Percentiles rank a stretch among this genome's conserved stretches.
Evolutionary conservation across 2,888 invertebrate species (phyloP).

Genomic region (Drosophila percnosoma): DNA sequence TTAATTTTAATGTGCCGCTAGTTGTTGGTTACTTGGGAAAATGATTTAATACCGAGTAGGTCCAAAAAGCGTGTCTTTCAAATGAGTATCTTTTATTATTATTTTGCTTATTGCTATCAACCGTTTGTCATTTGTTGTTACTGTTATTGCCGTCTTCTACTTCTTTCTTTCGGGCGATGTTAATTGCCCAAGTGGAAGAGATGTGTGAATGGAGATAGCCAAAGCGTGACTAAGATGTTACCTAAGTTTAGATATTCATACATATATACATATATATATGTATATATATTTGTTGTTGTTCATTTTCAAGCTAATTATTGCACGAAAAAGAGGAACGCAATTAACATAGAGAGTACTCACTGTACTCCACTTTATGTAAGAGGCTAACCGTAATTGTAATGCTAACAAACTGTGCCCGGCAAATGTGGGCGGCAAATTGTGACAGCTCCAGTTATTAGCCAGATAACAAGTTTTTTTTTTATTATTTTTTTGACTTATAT

Average conservation of each 20-base stretch:
- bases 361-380: slow-evolving; percentile 59
- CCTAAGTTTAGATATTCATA: slow-evolving; percentile 60
- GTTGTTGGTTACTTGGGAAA: slow-evolving; percentile 37
- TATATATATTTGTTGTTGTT: not conserved
- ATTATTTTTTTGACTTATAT: slow-evolving; percentile 13
- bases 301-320: slow-evolving; percentile 68
- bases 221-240: slow-evolving; percentile 78
- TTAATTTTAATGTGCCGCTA: slow-evolving; percentile 24
- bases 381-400: slow-evolving; percentile 16
- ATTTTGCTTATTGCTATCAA: not conserved
- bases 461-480: slow-evolving; percentile 31
- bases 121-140: not conserved
- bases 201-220: slow-evolving; percentile 69
- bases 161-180: slow-evolving; percentile 55
- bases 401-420: slow-evolving; percentile 5
- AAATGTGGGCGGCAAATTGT: slow-evolving; percentile 47
- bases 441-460: slow-evolving; percentile 58
- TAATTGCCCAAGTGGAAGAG: slow-evolving; percentile 65
- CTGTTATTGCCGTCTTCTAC: slow-evolving; percentile 22
- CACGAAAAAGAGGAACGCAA: slow-evolving; percentile 47
- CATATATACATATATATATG: not conserved
- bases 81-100: slow-evolving; percentile 16
- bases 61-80: slow-evolving; percentile 36
- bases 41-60: slow-evolving; percentile 56
- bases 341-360: slow-evolving; percentile 59